Base-by-base conservation (phyloP, 2,797 vertebrate genomes). In the Melanotaenia boesemani region DNA sequence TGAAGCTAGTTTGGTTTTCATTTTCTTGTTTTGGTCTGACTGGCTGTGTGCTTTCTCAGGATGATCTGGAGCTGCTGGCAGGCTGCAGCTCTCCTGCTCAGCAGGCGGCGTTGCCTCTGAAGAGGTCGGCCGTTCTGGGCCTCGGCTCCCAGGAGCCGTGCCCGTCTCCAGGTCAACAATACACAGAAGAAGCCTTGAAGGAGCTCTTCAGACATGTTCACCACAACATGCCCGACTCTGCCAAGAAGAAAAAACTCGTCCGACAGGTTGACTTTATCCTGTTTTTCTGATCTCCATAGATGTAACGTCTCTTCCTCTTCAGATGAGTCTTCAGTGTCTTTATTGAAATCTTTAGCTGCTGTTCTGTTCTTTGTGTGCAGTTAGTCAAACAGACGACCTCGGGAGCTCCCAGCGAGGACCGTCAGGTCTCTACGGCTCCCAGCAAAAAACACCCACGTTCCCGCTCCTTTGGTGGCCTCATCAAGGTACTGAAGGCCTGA, bases 221-320 rank as follows among this genome's bases (percentile, higher is more conserved):
- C 86, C 95, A 96, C 86, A 96, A 94, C 77, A 97, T 99, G 97
- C 98, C 97, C 0, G 96, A 98, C 76, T 99, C 98, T 0, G 95
- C 97, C 66, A 99, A 99, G 94, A 99, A 99, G 93, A 99, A 98
- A 80, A 97, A 97, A 32, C 95, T 99, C 11, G 96, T 99, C 72
- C 93, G 96, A 76, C 97, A 99, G 97, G 98, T 99, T 24, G 0
- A 0, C 2, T 2, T 32, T n/a, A 37, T 13, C 28, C 36, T 56
- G 48, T 15, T 37, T 37, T 8, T 7, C 36, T 37, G 36, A 36
- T 37, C 37, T 2, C 1, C 10, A 1, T 39, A 11, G 37, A 12
- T 5, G 37, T 13, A 39, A 13, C 37, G 36, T 37, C 11, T 11
- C 37, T 12, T 13, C 37, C 36, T 6, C 32, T 34, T 34, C 32